Conservation (phyloP, 2,888 invertebrate species). For the Laspeyria flexula region DNA sequence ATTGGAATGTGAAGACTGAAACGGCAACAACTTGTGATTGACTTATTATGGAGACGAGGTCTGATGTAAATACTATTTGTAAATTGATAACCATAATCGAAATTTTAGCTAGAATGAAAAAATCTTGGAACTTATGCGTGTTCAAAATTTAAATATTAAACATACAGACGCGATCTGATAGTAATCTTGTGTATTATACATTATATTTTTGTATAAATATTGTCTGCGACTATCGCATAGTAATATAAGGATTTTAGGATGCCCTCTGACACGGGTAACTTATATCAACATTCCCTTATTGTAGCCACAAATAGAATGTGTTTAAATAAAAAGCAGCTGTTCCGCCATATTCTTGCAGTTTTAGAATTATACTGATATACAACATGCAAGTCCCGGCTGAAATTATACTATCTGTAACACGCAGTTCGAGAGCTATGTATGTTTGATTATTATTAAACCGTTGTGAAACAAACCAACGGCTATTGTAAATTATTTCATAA, state of each 20-base stretch:
- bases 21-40: slow-evolving; percentile 80
- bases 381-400: slow-evolving; percentile 5
- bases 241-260: slow-evolving; percentile 55
- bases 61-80: slow-evolving; percentile 70
- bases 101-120: slow-evolving; percentile 55
- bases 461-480: slow-evolving; percentile 13
- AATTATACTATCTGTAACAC: slow-evolving; percentile 16
- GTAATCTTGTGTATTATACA: slow-evolving; percentile 62
- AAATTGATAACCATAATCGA: slow-evolving; percentile 51
- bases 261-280: slow-evolving; percentile 28
- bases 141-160: slow-evolving; percentile 66
- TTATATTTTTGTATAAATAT: slow-evolving; percentile 84
- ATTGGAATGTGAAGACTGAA: slow-evolving; percentile 78
- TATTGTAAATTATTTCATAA: slow-evolving; percentile 34
- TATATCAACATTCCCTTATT: slow-evolving; percentile 49
- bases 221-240: slow-evolving; percentile 68
- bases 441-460: slow-evolving; percentile 8
- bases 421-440: slow-evolving; percentile 8
- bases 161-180: slow-evolving; percentile 57
- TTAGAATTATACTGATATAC: slow-evolving; percentile 30
- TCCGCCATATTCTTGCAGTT: slow-evolving; percentile 25
- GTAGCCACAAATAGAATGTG: slow-evolving; percentile 20
- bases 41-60: slow-evolving; percentile 62
- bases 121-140: slow-evolving; percentile 66
- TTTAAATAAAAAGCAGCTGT: slow-evolving; percentile 14